Base-by-base conservation (phyloP, 2,797 vertebrate genomes). In the Mycteria americana region DNA sequence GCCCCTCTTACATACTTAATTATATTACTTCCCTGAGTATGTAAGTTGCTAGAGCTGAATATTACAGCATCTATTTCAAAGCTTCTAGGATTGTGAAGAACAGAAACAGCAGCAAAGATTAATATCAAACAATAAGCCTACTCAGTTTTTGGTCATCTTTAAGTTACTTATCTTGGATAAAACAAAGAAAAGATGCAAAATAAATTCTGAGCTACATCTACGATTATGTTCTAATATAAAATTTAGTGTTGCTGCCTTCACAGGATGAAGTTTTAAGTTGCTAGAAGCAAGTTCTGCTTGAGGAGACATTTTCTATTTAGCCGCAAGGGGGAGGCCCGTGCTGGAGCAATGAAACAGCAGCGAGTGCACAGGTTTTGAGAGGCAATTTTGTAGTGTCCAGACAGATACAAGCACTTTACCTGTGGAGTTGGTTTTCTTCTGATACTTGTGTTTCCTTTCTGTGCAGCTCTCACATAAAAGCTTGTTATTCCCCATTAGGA, bases 401-500 rank as follows among this genome's bases (percentile, higher is more conserved):
- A 37, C 13, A 67, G 37, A 43, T 28, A 43, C 8, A 28, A 79
- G 25, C 11, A 3, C 22, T 48, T 97, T 96, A 99, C 99, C 99
- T 95, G 98, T 73, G 46, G 97, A 97, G 95, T 97, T 96, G 85
- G 97, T 97, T 98, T 98, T 99, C 89, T 98, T 98, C 74, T 98
- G 98, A 94, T 98, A 97, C 76, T 98, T 99, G 78, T 98, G 98
- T 60, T 98, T 98, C 92, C 98, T 98, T 77, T 99, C 99, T 5
- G 99, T 99, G 97, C 99, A 99, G 89, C 97, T 99, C 97, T 99
- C 99, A 95, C 99, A 99, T 19, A 99, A 98, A 88, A 99, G 98
- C 96, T 99, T 99, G 98, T 99, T 99, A 98, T 99, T 99, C 60
- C 99, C 99, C 99, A 99, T 99, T 31, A 99, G 98, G 62, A 99